These are phyloP conservation scores for Bombus affinis DNA, from an alignment of 1,140 invertebrate genomes.

Conservation along the genomic window DNA sequence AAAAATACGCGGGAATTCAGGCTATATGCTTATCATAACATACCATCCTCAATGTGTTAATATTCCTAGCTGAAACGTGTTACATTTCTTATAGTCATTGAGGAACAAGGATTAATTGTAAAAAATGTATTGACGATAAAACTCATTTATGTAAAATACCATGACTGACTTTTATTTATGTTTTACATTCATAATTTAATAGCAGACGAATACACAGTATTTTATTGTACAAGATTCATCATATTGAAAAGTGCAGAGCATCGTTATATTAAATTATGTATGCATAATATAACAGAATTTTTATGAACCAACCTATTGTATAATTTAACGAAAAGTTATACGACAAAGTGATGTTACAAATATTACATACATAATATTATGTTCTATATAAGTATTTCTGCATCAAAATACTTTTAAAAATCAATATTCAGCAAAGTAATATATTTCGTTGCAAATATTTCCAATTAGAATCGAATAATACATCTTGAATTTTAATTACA, in stretches of 20 bases:
- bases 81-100: not conserved
- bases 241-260: slow-evolving; percentile 39
- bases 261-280: slow-evolving; percentile 25
- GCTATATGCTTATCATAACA: no score
- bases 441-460: not conserved
- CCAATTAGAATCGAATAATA: not conserved
- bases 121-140: not conserved
- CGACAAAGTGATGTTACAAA: slow-evolving; percentile 6
- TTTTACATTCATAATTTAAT: slow-evolving; percentile 41
- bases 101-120: not conserved
- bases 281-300: slow-evolving; percentile 1
- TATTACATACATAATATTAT: slow-evolving; percentile 12
- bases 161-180: slow-evolving; percentile 44
- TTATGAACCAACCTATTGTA: slow-evolving; percentile 17
- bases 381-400: slow-evolving; percentile 7
- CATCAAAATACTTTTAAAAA: not conserved
- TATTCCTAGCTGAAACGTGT: not conserved
- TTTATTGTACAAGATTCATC: slow-evolving; percentile 31
- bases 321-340: slow-evolving; percentile 4
- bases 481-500: not conserved
- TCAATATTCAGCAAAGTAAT: not conserved
- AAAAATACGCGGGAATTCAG: no score
- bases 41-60: no score
- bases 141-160: slow-evolving; percentile 49
- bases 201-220: slow-evolving; percentile 47